A percentile compares a stretch with the other conserved stretches of the same genome.
These are phyloP conservation scores for Anas capensis DNA, from an alignment of 2,797 vertebrate species.

Conservation along the genomic window DNA sequence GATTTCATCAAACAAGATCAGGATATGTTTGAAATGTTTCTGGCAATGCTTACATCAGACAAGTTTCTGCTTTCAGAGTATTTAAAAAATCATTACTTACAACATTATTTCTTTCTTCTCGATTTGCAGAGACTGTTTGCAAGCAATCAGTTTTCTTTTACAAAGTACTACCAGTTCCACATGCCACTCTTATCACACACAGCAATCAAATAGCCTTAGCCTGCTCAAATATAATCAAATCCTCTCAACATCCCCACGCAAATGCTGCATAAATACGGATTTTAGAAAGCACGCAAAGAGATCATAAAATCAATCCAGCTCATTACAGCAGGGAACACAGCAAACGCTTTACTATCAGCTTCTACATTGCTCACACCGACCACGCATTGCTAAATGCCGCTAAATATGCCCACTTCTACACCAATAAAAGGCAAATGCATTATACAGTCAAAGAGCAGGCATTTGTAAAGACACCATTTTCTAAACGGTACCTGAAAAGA, in stretches of 20 bases:
- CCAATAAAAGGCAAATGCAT: neutral
- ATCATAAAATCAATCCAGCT: slow-evolving; percentile 1
- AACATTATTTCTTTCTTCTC: neutral
- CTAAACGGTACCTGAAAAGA: neutral
- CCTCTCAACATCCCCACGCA: neutral
- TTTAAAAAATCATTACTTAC: slow-evolving; percentile 1
- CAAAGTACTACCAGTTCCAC: neutral
- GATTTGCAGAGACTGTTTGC: neutral
- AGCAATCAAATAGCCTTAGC: neutral
- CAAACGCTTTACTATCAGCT: neutral
- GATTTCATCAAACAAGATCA: neutral
- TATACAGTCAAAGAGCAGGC: neutral
- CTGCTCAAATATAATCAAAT: neutral
- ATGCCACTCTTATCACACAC: neutral
- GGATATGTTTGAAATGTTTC: neutral
- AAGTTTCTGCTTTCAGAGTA: neutral
- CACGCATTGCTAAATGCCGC: neutral
- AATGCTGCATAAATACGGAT: neutral
- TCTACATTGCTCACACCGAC: neutral
- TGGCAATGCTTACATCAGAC: neutral
- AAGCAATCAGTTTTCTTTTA: neutral
- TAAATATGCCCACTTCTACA: neutral
- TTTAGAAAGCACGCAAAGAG: neutral
- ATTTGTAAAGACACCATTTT: slow-evolving; percentile 49
- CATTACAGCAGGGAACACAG: neutral